These are phyloP conservation scores for Triplophysa dalaica DNA, from an alignment of 2,113 vertebrate genomes.

Conservation along the genomic window DNA sequence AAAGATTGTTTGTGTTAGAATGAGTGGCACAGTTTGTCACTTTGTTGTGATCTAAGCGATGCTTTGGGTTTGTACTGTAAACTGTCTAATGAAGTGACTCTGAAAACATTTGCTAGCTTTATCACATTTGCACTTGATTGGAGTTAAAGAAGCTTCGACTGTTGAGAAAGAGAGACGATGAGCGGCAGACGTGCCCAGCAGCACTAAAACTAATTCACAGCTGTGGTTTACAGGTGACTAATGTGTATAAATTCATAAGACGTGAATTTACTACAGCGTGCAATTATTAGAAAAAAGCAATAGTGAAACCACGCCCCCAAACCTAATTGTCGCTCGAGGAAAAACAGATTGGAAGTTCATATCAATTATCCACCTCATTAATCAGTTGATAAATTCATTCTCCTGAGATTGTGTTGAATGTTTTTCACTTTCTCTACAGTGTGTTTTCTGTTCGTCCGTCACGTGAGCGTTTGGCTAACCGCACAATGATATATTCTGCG, in stretches of 20 bases:
- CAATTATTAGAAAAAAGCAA: too few species aligned
- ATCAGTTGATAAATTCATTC: too few species aligned
- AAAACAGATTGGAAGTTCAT: too few species aligned
- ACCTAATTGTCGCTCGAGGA: too few species aligned
- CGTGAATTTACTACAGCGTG: too few species aligned
- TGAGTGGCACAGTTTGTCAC: conserved; percentile 1
- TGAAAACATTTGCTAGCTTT: conserved; percentile 64
- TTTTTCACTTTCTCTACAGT: background rate
- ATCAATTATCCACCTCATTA: too few species aligned
- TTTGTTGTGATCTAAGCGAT: background rate
- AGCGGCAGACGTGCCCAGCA: background rate
- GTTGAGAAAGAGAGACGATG: background rate
- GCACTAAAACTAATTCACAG: too few species aligned
- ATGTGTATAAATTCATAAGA: too few species aligned
- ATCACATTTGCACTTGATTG: conserved; percentile 72
- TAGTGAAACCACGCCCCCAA: too few species aligned
- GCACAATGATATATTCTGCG: background rate
- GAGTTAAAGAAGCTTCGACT: conserved; percentile 42
- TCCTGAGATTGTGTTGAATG: too few species aligned
- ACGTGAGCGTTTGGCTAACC: background rate
- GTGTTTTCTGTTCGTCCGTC: background rate
- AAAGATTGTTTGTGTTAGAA: conserved; percentile 49
- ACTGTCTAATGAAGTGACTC: conserved; percentile 66
- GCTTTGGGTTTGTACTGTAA: conserved; percentile 57
- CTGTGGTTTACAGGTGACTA: too few species aligned